Evolutionary conservation across 2,113 vertebrate species (phyloP).

Genomic region (Murina feae): DNA sequence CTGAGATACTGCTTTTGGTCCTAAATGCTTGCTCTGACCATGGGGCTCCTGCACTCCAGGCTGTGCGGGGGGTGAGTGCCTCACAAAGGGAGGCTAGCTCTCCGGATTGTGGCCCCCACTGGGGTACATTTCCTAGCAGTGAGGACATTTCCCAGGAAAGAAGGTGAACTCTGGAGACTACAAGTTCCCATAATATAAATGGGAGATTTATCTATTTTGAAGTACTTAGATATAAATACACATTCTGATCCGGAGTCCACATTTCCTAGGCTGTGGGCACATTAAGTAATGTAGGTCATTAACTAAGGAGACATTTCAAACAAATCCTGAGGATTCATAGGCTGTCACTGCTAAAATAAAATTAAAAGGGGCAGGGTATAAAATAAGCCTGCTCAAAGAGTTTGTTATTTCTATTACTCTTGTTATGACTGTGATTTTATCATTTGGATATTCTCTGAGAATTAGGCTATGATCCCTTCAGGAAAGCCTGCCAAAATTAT

Average conservation of each 20-base stretch:
- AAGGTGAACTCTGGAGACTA: not conserved
- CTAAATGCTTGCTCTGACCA: not conserved
- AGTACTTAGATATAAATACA: not conserved
- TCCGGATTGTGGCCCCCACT: not conserved
- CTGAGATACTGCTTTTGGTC: not conserved
- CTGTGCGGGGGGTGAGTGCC: not conserved
- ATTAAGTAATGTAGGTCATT: not conserved
- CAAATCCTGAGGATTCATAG: not conserved
- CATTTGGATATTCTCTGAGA: not conserved
- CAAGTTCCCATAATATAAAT: not conserved
- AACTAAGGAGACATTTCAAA: not conserved
- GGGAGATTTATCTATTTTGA: not conserved
- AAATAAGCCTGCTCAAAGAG: not conserved
- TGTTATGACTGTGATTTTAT: not conserved
- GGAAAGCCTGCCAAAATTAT: not conserved
- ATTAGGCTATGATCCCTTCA: not conserved
- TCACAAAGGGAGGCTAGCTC: not conserved
- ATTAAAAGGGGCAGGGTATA: not conserved
- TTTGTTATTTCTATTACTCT: not conserved
- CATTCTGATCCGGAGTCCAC: not conserved
- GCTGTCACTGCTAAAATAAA: not conserved
- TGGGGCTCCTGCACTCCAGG: too few relatives aligned
- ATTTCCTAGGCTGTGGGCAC: not conserved
- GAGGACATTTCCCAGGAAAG: not conserved
- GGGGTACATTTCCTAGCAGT: not conserved